Evolutionary conservation across 2,113 vertebrate genomes (phyloP), one percentile per base, ranked within the genome.

Genomic region (Odontophorus gujanensis): DNA sequence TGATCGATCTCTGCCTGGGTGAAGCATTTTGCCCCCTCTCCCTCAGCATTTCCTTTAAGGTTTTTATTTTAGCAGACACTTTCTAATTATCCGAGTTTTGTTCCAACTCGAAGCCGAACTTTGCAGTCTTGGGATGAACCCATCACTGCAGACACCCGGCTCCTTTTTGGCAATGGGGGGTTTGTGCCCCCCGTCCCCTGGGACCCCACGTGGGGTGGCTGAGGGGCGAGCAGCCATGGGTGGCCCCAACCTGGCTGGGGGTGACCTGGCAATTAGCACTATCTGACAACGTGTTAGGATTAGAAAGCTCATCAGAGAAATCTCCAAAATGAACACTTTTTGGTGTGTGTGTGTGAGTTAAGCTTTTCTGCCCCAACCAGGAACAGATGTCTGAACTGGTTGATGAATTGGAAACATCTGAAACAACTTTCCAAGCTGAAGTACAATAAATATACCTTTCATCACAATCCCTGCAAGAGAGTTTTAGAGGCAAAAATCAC

Each of bases 361-460:
- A 96, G 96, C 97, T 96, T 97, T 96, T 96, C 97, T 97, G 94
- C 95, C 94, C 96, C 98, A 98, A 99, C 98, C 97, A 98, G 97
- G 98, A 99, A 98, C 99, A 99, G 99, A 99, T 99, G 98, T 98
- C 97, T 95, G 97, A 98, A 96, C 97, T 97, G 97, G 98, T 97
- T 97, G 97, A 98, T 93, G 98, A 99, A 99, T 98, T 97, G 93
- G 98, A 99, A 99, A 98, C 99, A 99, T 99, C 98, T 99, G 98
- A 99, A 99, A 98, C 98, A 98, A 98, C 98, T 98, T 98, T 98
- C 97, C 96, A 85, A 98, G 97, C 97, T 93, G 97, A 97, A 98
- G 97, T 98, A 97, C 98, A 98, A 98, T 98, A 99, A 99, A 99
- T 99, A 98, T 97, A 98, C 97, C 98, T 99, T 98, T 99, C 98